Evolutionary conservation across 2,888 invertebrate genomes (phyloP).

Genomic region (Acleris laterana): DNA sequence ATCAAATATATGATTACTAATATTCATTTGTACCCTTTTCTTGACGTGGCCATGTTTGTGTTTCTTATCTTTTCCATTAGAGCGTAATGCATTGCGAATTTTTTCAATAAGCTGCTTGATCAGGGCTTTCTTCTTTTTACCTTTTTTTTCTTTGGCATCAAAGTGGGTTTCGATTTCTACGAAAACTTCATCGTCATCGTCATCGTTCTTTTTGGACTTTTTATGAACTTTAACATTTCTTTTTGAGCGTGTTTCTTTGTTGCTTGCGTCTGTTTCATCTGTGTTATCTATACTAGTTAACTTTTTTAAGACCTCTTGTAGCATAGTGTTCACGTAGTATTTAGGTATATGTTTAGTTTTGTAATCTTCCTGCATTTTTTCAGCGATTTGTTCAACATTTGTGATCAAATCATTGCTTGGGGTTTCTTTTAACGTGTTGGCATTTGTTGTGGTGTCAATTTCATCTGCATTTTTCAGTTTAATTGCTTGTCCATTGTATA

Average conservation of each 20-base stretch:
- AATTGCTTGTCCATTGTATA: slow-evolving; percentile 65
- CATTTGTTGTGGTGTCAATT: slow-evolving; percentile 24
- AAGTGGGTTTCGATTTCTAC: slow-evolving; percentile 79
- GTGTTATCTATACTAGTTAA: slow-evolving; percentile 35
- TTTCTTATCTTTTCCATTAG: slow-evolving; percentile 47
- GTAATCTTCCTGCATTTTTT: slow-evolving; percentile 19
- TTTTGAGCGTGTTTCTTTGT: slow-evolving; percentile 55
- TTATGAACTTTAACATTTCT: slow-evolving; percentile 60
- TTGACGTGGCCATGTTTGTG: slow-evolving; percentile 55
- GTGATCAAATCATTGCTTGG: not conserved
- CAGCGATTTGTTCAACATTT: slow-evolving; percentile 24
- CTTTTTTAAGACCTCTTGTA: slow-evolving; percentile 53
- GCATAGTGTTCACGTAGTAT: slow-evolving; percentile 49
- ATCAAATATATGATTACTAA: slow-evolving; percentile 30
- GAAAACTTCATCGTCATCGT: slow-evolving; percentile 66
- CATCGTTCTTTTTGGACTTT: slow-evolving; percentile 43
- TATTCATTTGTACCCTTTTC: slow-evolving; percentile 60
- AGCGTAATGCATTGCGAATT: slow-evolving; percentile 69
- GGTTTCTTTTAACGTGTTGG: slow-evolving; percentile 8
- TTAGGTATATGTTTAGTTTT: slow-evolving; percentile 40
- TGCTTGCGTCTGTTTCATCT: slow-evolving; percentile 29
- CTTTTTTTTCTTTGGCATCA: slow-evolving; percentile 67
- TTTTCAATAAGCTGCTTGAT: slow-evolving; percentile 66
- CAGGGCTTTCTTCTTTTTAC: slow-evolving; percentile 68
- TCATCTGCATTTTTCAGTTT: slow-evolving; percentile 49